Evolutionary conservation across 2,113 vertebrate species (phyloP).

Genomic region (Pyxicephalus adspersus): DNA sequence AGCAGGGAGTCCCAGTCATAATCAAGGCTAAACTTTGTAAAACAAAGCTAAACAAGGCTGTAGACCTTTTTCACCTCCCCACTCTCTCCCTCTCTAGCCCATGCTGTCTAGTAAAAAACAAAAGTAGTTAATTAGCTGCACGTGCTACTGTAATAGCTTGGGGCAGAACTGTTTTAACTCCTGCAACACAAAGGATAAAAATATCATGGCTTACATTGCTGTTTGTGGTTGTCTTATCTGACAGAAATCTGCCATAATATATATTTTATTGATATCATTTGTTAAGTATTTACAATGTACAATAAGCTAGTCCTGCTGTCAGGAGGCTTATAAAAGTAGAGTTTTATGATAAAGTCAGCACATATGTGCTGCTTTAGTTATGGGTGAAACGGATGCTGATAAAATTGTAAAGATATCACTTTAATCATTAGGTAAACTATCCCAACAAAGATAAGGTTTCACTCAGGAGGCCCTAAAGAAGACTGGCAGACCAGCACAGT

Average conservation of each 20-base stretch:
- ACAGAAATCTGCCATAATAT: constrained; percentile 34
- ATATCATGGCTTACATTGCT: constrained; percentile 22
- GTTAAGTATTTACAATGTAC: constrained; percentile 40
- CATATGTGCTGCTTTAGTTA: constrained; percentile 18
- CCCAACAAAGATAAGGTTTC: no score
- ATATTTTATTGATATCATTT: constrained; percentile 32
- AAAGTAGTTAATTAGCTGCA: constrained; percentile 12
- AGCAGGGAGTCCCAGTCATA: no score
- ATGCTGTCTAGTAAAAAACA: background rate
- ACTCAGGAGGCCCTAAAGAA: no score
- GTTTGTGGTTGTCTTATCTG: constrained; percentile 39
- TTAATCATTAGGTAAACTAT: no score
- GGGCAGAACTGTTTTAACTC: constrained; percentile 27
- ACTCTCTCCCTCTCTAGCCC: background rate
- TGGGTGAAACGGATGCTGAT: constrained; percentile 7
- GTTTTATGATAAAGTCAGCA: constrained; percentile 10
- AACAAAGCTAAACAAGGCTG: no score
- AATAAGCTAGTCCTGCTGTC: constrained; percentile 19
- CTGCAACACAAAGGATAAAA: constrained; percentile 10
- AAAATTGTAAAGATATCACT: no score
- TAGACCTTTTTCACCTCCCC: background rate
- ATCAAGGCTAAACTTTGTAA: no score
- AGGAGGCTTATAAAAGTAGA: constrained; percentile 3
- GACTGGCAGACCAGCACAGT: no score
- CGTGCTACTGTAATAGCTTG: constrained; percentile 19